Evolutionary conservation across 2,888 invertebrate species (phyloP).

Genomic region (Mythimna loreyi): DNA sequence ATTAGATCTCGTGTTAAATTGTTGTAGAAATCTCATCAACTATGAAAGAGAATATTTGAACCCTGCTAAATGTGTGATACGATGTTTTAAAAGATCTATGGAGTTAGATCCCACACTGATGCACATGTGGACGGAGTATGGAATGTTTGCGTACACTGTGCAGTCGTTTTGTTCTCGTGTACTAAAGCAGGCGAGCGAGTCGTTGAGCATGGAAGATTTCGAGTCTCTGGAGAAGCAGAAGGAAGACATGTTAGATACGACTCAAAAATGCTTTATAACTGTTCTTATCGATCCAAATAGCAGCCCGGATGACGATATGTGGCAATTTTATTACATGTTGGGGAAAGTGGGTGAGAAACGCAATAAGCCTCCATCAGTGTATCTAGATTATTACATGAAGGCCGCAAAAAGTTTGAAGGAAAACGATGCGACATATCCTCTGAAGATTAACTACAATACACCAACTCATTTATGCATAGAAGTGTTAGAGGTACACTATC

Average conservation of each 20-base stretch:
- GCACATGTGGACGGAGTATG: constrained; percentile 97
- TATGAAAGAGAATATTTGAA: constrained; percentile 92
- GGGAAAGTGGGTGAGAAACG: constrained; percentile 98
- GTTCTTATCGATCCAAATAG: constrained; percentile 92
- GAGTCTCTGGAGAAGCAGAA: constrained; percentile 94
- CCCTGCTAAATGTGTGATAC: constrained; percentile 93
- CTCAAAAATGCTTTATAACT: constrained; percentile 94
- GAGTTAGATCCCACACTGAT: constrained; percentile 94
- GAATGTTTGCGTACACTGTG: constrained; percentile 96
- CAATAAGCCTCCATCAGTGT: constrained; percentile 93
- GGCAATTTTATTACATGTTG: constrained; percentile 98
- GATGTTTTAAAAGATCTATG: constrained; percentile 95
- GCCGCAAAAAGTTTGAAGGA: constrained; percentile 95
- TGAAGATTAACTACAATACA: constrained; percentile 95
- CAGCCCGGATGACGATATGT: constrained; percentile 94
- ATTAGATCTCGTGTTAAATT: constrained; percentile 95
- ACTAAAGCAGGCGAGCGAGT: constrained; percentile 95
- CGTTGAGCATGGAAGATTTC: constrained; percentile 94
- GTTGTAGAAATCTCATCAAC: constrained; percentile 91
- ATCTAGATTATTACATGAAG: constrained; percentile 95
- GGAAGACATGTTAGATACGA: constrained; percentile 94
- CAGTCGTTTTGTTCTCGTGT: constrained; percentile 97
- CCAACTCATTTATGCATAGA: constrained; percentile 96
- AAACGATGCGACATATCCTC: constrained; percentile 95
- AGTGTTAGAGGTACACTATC: constrained; percentile 96